phyloP scores from a whole-genome alignment of 2,888 invertebrate species.

The Drosophila putrida region DNA sequence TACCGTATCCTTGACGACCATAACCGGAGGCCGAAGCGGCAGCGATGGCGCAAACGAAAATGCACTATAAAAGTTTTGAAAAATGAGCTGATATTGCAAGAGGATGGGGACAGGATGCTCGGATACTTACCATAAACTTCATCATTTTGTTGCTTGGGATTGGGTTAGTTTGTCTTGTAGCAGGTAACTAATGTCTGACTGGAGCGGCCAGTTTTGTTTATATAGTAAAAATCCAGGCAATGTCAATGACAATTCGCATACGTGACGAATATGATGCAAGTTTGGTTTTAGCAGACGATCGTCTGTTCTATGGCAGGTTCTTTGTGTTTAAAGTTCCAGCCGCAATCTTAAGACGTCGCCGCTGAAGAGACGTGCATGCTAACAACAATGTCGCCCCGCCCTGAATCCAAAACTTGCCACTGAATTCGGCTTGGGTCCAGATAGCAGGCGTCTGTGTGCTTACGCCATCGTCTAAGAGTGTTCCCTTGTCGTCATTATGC shows the following conservation, averaged over 20 bases:
- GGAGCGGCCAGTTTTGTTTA: constrained; percentile 57
- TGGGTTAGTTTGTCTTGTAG: constrained; percentile 59
- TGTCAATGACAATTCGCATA: constrained; percentile 49
- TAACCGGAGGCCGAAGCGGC: constrained; percentile 61
- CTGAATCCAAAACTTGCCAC: constrained; percentile 38
- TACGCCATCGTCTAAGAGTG: constrained; percentile 58
- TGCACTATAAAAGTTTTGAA: constrained; percentile 48
- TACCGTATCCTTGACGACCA: constrained; percentile 40
- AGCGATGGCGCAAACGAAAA: constrained; percentile 68
- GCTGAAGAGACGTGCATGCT: constrained; percentile 57
- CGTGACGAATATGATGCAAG: constrained; percentile 73
- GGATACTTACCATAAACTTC: constrained; percentile 72
- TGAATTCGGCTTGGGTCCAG: constrained; percentile 70
- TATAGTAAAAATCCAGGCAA: constrained; percentile 74
- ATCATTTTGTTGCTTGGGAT: constrained; percentile 58
- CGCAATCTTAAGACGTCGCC: constrained; percentile 71
- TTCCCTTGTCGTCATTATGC: constrained; percentile 40
- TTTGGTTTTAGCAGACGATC: constrained; percentile 53
- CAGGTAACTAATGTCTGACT: constrained; percentile 68
- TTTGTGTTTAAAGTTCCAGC: constrained; percentile 40
- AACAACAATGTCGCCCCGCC: constrained; percentile 7
- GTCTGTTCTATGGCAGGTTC: constrained; percentile 40
- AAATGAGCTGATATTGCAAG: constrained; percentile 20
- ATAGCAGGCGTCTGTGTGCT: constrained; percentile 68
- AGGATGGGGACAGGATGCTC: constrained; percentile 23